These are phyloP conservation scores for Marcusenius ussheri DNA, from an alignment of 2,113 vertebrate genomes.

Conservation along the genomic window DNA sequence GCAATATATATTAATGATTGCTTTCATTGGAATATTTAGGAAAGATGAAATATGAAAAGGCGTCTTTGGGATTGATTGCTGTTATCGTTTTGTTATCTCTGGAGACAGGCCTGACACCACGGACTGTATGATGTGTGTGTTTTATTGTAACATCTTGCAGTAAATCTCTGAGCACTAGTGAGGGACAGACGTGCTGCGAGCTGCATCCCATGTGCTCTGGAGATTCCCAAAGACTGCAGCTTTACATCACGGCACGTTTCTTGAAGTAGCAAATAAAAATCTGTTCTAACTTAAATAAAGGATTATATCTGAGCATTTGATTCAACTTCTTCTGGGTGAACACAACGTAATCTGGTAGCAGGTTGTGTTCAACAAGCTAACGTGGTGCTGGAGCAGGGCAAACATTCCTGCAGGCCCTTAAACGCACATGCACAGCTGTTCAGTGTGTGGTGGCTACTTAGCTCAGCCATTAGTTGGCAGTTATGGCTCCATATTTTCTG, in stretches of 20 bases:
- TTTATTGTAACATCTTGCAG: neutral
- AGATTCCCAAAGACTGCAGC: neutral
- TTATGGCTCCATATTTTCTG: constrained; percentile 74
- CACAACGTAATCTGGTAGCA: neutral
- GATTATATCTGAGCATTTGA: neutral
- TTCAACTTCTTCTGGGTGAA: neutral
- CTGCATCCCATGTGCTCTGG: neutral
- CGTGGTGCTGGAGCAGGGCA: neutral
- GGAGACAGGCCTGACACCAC: neutral
- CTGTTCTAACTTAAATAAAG: neutral
- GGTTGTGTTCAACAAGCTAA: neutral
- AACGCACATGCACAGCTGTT: neutral
- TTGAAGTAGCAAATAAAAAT: neutral
- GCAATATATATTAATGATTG: constrained; percentile 3
- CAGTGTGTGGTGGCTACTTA: constrained; percentile 7
- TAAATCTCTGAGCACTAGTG: neutral
- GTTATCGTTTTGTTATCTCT: neutral
- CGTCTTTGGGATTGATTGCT: neutral
- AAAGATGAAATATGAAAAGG: neutral
- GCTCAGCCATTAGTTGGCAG: constrained; percentile 44
- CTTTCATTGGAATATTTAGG: neutral
- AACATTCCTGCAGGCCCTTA: neutral
- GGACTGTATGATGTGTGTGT: neutral
- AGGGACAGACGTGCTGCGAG: neutral
- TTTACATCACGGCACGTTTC: neutral